Evolutionary conservation across 1,140 invertebrate species (phyloP), one percentile per base, ranked within the genome.

Genomic region (Planococcus citri): DNA sequence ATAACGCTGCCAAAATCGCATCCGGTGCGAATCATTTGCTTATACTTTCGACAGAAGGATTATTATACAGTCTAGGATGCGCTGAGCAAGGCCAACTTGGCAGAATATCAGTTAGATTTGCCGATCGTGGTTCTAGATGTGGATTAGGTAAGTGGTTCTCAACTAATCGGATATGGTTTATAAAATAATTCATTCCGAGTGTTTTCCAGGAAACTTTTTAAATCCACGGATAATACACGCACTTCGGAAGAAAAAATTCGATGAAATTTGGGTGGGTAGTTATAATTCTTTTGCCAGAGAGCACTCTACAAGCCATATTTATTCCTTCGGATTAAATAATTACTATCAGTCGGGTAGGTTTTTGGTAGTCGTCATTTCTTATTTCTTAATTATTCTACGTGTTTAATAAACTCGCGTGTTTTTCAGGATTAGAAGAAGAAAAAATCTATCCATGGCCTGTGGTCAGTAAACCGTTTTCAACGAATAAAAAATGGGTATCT

Each of bases 251-350:
- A 72, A 82, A 14, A 78, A 83, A 68, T 87, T 90, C 75, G 83
- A 85, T 68, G 85, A 88, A 71, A 83, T 96, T 37, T 97, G 92
- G 92, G 86, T 92, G 9, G 91, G 91, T 4, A 85, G 87, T 41
- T 92, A 91, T 79, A 83, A 86, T 70, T 95, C 92, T 1, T 94
- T 92, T 80, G 84, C 84, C n/a, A 84, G 87, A 70, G 86, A 88
- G 72, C 83, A 85, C 21, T 78, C 79, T 12, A 83, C 81, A 20
- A 84, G 85, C 60, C 83, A 86, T 51, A 84, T 95, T 73, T 91
- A 88, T 78, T 89, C 87, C 0, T 95, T 89, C 82, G 94, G 95
- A 8, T 81, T 97, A n/a, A 97, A 97, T 78, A 97, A 97, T 79
- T 95, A 93, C 76, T 83, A 86, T 78, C 94, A 97, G 80, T 81